Evolutionary conservation across 2,797 vertebrate genomes (phyloP).

Genomic region (Thunnus albacares): DNA sequence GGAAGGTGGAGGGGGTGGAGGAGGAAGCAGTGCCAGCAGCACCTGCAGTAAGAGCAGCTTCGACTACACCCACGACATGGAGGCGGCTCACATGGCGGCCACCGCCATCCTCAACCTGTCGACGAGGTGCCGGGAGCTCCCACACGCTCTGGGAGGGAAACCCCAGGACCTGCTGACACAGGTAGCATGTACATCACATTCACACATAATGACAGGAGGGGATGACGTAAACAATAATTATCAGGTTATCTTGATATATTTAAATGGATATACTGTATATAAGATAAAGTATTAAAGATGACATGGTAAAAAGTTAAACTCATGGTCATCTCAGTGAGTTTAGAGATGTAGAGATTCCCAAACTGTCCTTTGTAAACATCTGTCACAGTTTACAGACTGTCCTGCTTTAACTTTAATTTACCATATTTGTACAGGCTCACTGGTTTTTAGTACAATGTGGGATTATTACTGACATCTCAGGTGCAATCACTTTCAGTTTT

Average conservation of each 20-base stretch:
- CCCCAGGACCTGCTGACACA: constrained; percentile 93
- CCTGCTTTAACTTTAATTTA: too few relatives aligned
- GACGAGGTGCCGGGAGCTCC: constrained; percentile 97
- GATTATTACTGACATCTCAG: too few relatives aligned
- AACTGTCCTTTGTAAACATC: too few relatives aligned
- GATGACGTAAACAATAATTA: background rate
- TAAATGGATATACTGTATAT: background rate
- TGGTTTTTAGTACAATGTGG: too few relatives aligned
- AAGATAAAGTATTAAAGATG: background rate
- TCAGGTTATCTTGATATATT: background rate
- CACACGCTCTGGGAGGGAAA: constrained; percentile 93
- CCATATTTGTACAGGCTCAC: too few relatives aligned
- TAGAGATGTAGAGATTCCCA: background rate
- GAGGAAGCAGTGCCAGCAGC: constrained; percentile 97
- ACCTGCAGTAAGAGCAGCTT: constrained; percentile 99
- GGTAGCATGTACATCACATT: constrained; percentile 79
- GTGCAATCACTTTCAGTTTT: background rate
- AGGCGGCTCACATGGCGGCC: constrained; percentile 98
- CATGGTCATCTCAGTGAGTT: background rate
- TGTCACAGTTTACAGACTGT: too few relatives aligned
- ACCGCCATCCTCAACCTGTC: constrained; percentile 98
- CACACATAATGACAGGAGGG: background rate
- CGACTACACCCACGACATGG: constrained; percentile 98
- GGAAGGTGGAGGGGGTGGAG: constrained; percentile 66
- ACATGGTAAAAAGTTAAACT: background rate